phyloP scores from a whole-genome alignment of 2,797 vertebrate genomes.

The Eulemur mongoz region DNA sequence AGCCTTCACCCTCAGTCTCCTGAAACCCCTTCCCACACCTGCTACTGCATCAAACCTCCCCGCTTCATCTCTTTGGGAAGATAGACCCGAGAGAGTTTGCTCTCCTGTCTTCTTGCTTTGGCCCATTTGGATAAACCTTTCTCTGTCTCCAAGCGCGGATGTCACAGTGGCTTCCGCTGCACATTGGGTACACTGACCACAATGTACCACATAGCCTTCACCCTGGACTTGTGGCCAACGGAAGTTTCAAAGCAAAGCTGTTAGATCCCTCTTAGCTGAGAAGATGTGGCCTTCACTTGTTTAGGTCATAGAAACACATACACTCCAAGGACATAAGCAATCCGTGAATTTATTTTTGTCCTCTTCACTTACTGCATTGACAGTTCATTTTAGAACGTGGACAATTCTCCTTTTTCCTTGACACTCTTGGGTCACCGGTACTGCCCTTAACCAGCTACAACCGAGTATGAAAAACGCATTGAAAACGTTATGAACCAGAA shows the following conservation, averaged over 20 bases:
- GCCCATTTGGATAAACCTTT: too few relatives aligned
- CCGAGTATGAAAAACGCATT: background rate
- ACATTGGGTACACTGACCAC: too few relatives aligned
- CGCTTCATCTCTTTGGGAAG: too few relatives aligned
- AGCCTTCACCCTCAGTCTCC: too few relatives aligned
- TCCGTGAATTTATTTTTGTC: background rate
- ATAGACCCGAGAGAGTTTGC: too few relatives aligned
- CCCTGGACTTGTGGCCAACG: accelerated
- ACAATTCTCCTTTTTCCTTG: background rate
- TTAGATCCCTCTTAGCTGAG: background rate
- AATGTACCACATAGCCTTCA: accelerated
- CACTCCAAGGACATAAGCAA: accelerated
- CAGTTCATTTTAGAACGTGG: background rate
- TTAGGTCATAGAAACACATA: background rate
- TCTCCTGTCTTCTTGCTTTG: too few relatives aligned
- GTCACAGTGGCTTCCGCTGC: too few relatives aligned
- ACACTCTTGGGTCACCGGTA: too few relatives aligned
- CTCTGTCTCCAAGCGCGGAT: too few relatives aligned
- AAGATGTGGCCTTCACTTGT: background rate
- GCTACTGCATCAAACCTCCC: too few relatives aligned
- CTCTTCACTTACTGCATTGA: accelerated
- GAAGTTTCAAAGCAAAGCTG: too few relatives aligned
- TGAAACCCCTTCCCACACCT: too few relatives aligned
- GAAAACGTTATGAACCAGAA: background rate
- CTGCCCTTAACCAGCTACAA: background rate